phyloP scores from a whole-genome alignment of 2,113 vertebrate species.

The Benitochromis conjunctus region DNA sequence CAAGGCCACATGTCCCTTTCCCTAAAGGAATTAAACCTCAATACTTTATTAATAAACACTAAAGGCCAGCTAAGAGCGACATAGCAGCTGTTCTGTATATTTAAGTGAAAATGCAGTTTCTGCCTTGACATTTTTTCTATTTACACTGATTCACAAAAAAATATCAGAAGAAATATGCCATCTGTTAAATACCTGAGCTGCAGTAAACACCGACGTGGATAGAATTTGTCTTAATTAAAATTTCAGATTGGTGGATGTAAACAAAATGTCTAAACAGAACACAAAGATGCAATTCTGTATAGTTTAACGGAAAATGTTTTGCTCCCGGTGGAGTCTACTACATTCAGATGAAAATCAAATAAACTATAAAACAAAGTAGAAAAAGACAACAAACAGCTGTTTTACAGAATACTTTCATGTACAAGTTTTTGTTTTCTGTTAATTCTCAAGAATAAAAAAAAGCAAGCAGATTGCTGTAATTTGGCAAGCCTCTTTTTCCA shows the following conservation, averaged over 20 bases:
- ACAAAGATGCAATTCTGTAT: background rate
- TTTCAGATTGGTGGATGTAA: background rate
- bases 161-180: background rate
- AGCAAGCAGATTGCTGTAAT: background rate
- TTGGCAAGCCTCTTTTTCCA: background rate
- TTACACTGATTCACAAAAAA: background rate
- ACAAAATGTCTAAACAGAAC: background rate
- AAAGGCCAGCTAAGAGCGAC: background rate
- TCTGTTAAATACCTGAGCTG: background rate
- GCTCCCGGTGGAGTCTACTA: background rate
- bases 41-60: slow-evolving; percentile 19
- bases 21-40: background rate
- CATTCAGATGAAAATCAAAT: background rate
- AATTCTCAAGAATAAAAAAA: background rate
- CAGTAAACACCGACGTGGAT: background rate
- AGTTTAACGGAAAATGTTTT: background rate
- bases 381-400: background rate
- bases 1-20: slow-evolving; percentile 10
- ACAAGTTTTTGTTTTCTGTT: background rate
- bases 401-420: background rate
- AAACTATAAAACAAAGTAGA: background rate
- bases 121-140: background rate
- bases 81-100: background rate
- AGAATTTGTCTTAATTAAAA: background rate
- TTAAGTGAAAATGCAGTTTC: background rate